Evolutionary conservation across 2,888 invertebrate genomes (phyloP).

Genomic region (Apotomis capreana): DNA sequence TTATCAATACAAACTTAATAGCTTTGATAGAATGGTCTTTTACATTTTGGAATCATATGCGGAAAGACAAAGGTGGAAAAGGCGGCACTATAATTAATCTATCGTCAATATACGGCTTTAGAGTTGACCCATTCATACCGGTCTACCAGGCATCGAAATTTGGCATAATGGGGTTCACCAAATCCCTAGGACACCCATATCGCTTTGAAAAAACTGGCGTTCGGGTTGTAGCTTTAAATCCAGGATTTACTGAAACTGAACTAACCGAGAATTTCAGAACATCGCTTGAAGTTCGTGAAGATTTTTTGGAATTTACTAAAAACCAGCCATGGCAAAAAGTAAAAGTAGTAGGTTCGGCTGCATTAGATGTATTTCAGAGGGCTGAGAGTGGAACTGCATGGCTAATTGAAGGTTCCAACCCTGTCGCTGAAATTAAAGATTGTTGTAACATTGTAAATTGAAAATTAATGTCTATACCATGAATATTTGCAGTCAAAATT

Average conservation of each 20-base stretch:
- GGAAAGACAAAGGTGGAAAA: conserved; percentile 77
- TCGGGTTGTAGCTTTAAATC: conserved; percentile 79
- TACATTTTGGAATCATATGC: conserved; percentile 83
- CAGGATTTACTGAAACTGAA: conserved; percentile 76
- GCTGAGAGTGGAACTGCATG: conserved; percentile 80
- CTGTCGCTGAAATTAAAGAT: conserved; percentile 56
- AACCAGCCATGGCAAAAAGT: conserved; percentile 58
- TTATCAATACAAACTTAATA: conserved; percentile 65
- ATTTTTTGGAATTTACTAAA: conserved; percentile 48
- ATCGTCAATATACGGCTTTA: conserved; percentile 83
- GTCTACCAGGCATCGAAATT: conserved; percentile 85
- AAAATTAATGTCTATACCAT: not conserved
- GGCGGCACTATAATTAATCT: conserved; percentile 87
- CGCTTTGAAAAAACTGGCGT: conserved; percentile 77
- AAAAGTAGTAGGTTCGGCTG: conserved; percentile 59
- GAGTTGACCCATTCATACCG: conserved; percentile 77
- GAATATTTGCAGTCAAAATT: not conserved
- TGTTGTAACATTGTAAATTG: conserved; percentile 11
- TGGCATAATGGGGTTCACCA: conserved; percentile 80
- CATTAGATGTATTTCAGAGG: conserved; percentile 59
- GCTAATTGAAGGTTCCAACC: conserved; percentile 74
- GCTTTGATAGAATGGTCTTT: conserved; percentile 68
- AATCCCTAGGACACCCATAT: conserved; percentile 71
- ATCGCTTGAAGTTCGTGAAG: conserved; percentile 44
- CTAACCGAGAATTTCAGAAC: conserved; percentile 44